Conservation (phyloP, 2,888 invertebrate species). For the Ormyrus nitidulus region DNA sequence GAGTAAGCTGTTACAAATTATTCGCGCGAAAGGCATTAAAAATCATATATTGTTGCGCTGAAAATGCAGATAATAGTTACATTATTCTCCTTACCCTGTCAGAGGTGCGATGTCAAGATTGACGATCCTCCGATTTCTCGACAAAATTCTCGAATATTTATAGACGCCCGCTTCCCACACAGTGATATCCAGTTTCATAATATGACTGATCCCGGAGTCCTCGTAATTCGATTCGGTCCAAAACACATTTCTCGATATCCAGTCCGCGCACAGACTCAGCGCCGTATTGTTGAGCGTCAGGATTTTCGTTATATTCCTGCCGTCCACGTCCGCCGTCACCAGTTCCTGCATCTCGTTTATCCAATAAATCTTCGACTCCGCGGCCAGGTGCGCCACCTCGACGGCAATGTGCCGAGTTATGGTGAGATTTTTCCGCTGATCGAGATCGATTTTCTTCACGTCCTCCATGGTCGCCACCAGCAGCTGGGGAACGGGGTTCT, state of each 20-base stretch:
- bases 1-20: constrained; percentile 79
- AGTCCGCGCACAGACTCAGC: constrained; percentile 87
- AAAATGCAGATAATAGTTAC: not conserved
- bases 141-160: constrained; percentile 77
- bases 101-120: constrained; percentile 86
- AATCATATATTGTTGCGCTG: no score
- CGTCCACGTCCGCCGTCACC: constrained; percentile 80
- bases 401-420: constrained; percentile 83
- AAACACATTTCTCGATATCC: constrained; percentile 90
- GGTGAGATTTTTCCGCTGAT: constrained; percentile 80
- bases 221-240: constrained; percentile 83
- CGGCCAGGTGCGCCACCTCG: constrained; percentile 82
- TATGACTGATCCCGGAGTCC: constrained; percentile 75
- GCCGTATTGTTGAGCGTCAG: constrained; percentile 79
- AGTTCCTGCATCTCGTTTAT: constrained; percentile 86
- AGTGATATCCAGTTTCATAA: constrained; percentile 82
- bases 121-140: constrained; percentile 79
- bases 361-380: constrained; percentile 88
- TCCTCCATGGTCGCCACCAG: constrained; percentile 85
- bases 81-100: constrained; percentile 77
- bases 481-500: constrained; percentile 87
- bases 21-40: no score
- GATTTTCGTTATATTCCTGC: constrained; percentile 78
- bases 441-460: constrained; percentile 86
- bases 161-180: constrained; percentile 76